Percentiles rank a stretch among this genome's conserved stretches.
Evolutionary conservation across 1,140 invertebrate genomes (phyloP).

Genomic region (Belonocnema kinseyi): DNA sequence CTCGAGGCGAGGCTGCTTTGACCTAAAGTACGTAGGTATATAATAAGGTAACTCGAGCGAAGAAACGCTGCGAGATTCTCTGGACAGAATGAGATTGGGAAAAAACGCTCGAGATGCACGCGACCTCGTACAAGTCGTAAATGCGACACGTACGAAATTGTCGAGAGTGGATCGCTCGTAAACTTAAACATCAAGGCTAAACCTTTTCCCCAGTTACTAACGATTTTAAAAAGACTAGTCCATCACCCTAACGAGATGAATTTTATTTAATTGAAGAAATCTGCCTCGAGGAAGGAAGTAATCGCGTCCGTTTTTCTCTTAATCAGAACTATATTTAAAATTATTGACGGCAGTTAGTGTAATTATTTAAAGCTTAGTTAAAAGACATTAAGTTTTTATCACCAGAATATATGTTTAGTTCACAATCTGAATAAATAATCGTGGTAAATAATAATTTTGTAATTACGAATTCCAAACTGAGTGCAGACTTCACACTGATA

Average conservation of each 20-base stretch:
- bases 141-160: conserved; percentile 28
- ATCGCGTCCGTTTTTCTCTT: neutral
- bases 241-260: neutral
- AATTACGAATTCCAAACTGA: too few species aligned
- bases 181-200: neutral
- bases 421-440: too few species aligned
- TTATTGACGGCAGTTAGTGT: neutral
- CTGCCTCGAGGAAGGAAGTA: neutral
- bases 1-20: conserved; percentile 34
- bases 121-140: conserved; percentile 16
- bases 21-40: conserved; percentile 30
- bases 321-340: neutral
- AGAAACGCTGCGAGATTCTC: conserved; percentile 31
- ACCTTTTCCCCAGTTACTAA: conserved; percentile 4
- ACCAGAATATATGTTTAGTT: too few species aligned
- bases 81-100: neutral
- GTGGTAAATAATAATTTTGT: too few species aligned
- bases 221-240: neutral
- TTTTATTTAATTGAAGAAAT: conserved; percentile 15
- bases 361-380: neutral
- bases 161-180: neutral
- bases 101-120: conserved; percentile 7
- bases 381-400: neutral
- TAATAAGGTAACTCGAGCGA: conserved; percentile 38
- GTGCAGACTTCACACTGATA: too few species aligned